Evolutionary conservation across 2,797 vertebrate genomes (phyloP).

Genomic region (Avahi laniger): DNA sequence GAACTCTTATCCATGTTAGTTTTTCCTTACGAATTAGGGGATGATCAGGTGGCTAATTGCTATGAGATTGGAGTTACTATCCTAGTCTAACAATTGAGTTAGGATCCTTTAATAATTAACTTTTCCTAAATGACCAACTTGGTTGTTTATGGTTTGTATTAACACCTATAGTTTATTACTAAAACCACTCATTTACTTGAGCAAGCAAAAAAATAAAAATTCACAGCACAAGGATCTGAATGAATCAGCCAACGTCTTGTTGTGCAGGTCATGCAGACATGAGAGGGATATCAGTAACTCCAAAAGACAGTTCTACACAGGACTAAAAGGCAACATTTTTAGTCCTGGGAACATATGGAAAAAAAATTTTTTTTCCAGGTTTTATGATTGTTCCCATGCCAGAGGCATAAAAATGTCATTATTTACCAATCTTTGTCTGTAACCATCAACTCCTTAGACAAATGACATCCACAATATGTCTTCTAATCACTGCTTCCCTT

Average conservation of each 20-base stretch:
- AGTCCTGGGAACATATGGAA: neutral
- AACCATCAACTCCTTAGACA: neutral
- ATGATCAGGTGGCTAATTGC: neutral
- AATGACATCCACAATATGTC: neutral
- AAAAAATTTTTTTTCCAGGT: neutral
- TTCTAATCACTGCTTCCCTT: conserved; percentile 10
- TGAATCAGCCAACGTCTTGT: neutral
- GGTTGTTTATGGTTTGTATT: neutral
- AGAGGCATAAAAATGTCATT: neutral
- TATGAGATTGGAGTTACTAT: neutral
- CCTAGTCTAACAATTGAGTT: neutral
- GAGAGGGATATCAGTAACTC: neutral
- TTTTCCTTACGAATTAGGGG: neutral
- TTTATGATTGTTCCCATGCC: neutral
- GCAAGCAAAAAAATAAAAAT: conserved; percentile 9
- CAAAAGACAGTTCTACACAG: neutral
- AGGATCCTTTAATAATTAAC: neutral
- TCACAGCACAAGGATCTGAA: neutral
- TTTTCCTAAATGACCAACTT: neutral
- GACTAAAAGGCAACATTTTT: neutral
- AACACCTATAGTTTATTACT: neutral
- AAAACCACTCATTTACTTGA: neutral
- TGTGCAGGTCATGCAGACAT: neutral
- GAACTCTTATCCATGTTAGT: neutral
- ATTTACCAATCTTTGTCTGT: neutral